A percentile compares a stretch with the other conserved stretches of the same genome.
Conservation (phyloP, 2,888 invertebrate genomes). For the Calameuta pallipes region DNA sequence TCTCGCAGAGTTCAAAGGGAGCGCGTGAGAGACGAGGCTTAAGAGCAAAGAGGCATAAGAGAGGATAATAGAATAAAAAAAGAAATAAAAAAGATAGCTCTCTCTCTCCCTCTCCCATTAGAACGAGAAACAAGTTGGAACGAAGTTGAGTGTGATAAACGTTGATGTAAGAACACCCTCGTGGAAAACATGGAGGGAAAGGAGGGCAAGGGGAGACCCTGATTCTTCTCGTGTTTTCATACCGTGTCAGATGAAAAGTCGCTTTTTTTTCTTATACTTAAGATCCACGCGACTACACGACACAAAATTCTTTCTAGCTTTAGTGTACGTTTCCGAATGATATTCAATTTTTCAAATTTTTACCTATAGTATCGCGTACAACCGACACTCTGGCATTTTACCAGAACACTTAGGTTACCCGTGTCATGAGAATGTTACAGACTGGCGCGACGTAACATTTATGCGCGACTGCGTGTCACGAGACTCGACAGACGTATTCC, state of each 20-base stretch:
- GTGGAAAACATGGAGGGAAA: too few relatives aligned
- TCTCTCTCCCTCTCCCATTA: not conserved
- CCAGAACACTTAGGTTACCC: not conserved
- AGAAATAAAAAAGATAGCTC: not conserved
- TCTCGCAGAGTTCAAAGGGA: constrained; percentile 45
- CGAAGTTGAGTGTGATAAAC: constrained; percentile 35
- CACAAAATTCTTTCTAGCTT: not conserved
- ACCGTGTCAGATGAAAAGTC: constrained; percentile 15
- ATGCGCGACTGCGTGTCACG: not conserved
- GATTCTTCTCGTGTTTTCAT: constrained; percentile 4
- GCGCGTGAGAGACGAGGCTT: constrained; percentile 30
- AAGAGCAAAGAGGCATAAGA: constrained; percentile 31
- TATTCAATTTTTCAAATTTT: not conserved
- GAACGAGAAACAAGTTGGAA: constrained; percentile 1
- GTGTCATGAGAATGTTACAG: not conserved
- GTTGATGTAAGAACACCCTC: constrained; percentile 31
- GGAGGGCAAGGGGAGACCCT: not conserved
- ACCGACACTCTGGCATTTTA: not conserved
- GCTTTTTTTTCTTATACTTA: not conserved
- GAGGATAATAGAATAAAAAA: not conserved
- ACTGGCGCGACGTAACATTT: not conserved
- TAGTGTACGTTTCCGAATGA: not conserved
- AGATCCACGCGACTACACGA: not conserved
- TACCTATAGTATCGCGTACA: not conserved
- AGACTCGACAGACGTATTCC: not conserved